Base-by-base conservation (phyloP, 1,140 invertebrate species). In the Battus philenor region DNA sequence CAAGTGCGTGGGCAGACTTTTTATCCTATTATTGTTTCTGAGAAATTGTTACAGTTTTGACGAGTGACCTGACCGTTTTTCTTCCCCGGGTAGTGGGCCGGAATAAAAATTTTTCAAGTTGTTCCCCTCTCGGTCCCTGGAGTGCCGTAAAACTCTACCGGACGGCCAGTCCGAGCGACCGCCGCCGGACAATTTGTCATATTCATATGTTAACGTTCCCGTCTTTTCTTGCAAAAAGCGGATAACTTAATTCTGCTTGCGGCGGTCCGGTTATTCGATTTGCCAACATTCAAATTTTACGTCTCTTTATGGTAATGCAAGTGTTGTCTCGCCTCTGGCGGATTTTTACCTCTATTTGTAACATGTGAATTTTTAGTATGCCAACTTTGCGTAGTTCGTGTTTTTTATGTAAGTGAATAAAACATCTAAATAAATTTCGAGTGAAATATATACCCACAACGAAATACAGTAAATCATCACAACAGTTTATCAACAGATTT, bases 41-140 rank as follows among this genome's bases (percentile, higher is more conserved):
- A 84, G 78, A 84, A 80, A 84, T 84, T 79, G 80, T 82, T 62
- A 82, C 76, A 82, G 72, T 84, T 84, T 84, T 84, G 77, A 84
- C 64, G 74, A 77, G 74, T 77, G 80, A 80, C 78, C 80, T 62
- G 67, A 47, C 74, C 71, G 72, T 84, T 77, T 81, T 75, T 84
- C 80, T 84, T 77, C 59, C 50, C 52, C 69, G 41, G 58, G 49
- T 67, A 68, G 70, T 73, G 60, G 75, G 51, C 44, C 45, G 73
- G 75, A 78, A 81, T 81, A 72, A 84, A 84, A 78, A 84, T 79
- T 77, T 80, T 84, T 84, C 79, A 79, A 81, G 70, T 76, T 73
- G 64, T 58, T 62, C 67, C 71, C 76, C 68, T 60, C 45, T 9
- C n/a, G 11, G 41, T 78, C 77, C 74, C 80, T 38, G 4, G 80